These are phyloP conservation scores for Thalassophryne amazonica DNA, from an alignment of 2,797 vertebrate species.

Conservation along the genomic window DNA sequence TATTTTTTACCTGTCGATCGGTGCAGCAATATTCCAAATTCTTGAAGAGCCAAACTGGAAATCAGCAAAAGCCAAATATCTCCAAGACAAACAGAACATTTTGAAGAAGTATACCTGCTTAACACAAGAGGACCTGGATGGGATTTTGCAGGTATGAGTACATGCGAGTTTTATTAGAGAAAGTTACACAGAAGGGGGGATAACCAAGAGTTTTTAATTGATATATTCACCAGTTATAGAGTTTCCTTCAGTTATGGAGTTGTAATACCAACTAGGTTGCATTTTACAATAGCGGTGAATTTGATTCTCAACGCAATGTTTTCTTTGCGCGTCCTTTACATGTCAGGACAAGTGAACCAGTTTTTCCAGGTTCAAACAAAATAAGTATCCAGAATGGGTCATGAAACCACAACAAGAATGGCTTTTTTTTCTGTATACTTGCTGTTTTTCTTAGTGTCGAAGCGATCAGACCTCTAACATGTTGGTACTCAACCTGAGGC, in stretches of 20 bases:
- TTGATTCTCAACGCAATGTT: too few species aligned
- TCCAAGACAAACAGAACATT: conserved; percentile 74
- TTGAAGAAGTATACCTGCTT: conserved; percentile 82
- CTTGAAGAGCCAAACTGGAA: conserved; percentile 90
- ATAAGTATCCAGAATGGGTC: not conserved
- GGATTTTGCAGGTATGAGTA: conserved; percentile 85
- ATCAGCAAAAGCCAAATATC: conserved; percentile 75
- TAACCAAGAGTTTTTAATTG: not conserved
- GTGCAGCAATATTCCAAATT: conserved; percentile 93
- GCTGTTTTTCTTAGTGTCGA: not conserved
- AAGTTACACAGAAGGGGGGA: too few species aligned
- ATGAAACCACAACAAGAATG: not conserved
- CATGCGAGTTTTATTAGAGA: not conserved
- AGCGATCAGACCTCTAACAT: too few species aligned
- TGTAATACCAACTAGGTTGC: too few species aligned
- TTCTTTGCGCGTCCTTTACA: not conserved
- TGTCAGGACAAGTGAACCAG: conserved; percentile 1
- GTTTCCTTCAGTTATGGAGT: too few species aligned
- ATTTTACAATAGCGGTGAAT: not conserved
- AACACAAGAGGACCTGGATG: conserved; percentile 79
- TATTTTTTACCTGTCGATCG: conserved; percentile 95
- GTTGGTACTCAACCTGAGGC: not conserved
- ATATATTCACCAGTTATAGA: not conserved
- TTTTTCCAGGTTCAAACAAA: conserved; percentile 21
- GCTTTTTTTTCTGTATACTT: not conserved